Evolutionary conservation across 2,113 vertebrate species (phyloP), one percentile per base, ranked within the genome.

Genomic region (Coregonus clupeaformis): DNA sequence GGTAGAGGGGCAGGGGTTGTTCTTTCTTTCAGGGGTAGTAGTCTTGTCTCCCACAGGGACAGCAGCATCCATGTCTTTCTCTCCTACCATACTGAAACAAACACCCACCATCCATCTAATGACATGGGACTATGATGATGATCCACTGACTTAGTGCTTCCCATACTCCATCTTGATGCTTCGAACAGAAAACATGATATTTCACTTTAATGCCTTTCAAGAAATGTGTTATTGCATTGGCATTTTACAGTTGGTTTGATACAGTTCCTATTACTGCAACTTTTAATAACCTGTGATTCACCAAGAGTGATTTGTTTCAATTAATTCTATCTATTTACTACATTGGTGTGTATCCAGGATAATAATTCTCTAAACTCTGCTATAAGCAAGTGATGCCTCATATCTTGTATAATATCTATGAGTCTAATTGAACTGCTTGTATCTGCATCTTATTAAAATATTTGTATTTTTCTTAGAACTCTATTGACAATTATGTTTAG

Each of bases 161-260:
- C 2, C 9, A 42, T n/a, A 79, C 75, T 72, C 55, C 69, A 71
- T 69, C 82, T 86, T 82, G 80, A 27, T 84, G 82, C 60, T 0
- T 1, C 22, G 72, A 29, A 32, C 66, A 64, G 62, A 66, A 64
- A 76, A 84, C 36, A 42, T 68, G 72, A 75, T 63, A 74, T 77
- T 77, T 82, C 78, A 69, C 30, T 83, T 79, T 57, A 72, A 81
- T 80, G 81, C 82, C 80, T 87, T 86, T 80, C 70, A 63, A n/a
- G 70, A 76, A 80, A 22, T 78, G 16, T 42, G 36, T 1, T 42
- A 52, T 52, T 52, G 16, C 5, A 16, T 52, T 52, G 66, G 82
- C 76, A 80, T 84, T 81, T 81, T 68, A 60, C 76, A 80, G 86
- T 83, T 70, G 79, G 77, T 73, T 84, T 86, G 68, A 77, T 72